A percentile compares a stretch with the other conserved stretches of the same genome.
These are phyloP conservation scores for Listrodromus nycthemerus DNA, from an alignment of 2,888 invertebrate genomes.

Conservation along the genomic window DNA sequence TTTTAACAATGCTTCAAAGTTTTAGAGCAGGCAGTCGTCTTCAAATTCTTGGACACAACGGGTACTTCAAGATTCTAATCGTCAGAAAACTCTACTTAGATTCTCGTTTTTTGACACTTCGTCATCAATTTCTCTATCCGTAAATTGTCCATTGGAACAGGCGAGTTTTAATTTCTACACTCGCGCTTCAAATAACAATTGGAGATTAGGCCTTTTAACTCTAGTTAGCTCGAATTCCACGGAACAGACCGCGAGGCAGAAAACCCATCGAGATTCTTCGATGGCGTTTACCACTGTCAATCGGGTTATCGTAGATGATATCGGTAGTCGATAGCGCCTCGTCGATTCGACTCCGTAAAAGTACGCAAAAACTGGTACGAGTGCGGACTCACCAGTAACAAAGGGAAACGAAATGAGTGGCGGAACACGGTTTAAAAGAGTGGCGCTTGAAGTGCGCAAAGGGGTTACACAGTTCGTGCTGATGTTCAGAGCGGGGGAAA, in stretches of 20 bases:
- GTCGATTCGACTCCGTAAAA: slow-evolving; percentile 16
- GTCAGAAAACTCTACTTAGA: background rate
- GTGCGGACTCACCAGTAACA: slow-evolving; percentile 8
- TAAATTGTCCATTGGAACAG: too few relatives aligned
- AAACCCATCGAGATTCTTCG: background rate
- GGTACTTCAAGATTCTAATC: background rate
- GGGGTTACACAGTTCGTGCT: background rate
- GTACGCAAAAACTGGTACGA: slow-evolving; percentile 24
- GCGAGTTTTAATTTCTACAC: too few relatives aligned
- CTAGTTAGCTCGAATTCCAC: slow-evolving; percentile 2
- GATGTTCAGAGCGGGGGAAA: background rate
- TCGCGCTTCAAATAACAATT: background rate
- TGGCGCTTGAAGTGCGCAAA: background rate
- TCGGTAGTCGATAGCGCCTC: background rate
- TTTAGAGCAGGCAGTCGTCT: background rate
- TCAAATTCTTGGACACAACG: background rate
- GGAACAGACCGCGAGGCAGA: background rate
- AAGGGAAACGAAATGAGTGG: slow-evolving; percentile 1
- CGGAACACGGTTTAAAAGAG: slow-evolving; percentile 7
- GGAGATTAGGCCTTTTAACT: slow-evolving; percentile 18
- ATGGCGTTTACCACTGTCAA: background rate
- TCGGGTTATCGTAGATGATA: background rate
- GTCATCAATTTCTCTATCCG: too few relatives aligned
- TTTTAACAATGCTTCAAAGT: background rate
- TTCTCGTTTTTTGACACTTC: background rate